Base-by-base conservation (phyloP, 2,797 vertebrate species). In the Cuniculus paca region DNA sequence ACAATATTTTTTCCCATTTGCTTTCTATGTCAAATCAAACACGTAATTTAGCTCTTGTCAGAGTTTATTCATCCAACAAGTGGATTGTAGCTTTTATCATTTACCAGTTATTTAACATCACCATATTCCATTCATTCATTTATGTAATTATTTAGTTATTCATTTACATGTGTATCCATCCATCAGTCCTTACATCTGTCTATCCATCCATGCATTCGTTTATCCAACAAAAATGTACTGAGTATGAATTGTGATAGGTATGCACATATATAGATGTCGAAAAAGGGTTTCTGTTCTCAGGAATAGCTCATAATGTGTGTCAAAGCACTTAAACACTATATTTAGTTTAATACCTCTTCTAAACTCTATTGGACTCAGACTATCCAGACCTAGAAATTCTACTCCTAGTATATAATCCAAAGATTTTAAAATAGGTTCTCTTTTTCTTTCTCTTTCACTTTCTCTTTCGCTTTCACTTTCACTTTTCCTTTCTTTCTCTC, bases 21-120 rank as follows among this genome's bases (percentile, higher is more conserved):
- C 96, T 85, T 93, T 82, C 31, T 90, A 20, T 90, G 28, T 75
- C 68, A 85, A 2, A 91, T 87, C 24, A 68, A 88, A 82, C 6
- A 39, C 68, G 58, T 88, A 78, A 88, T 56, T 94, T 86, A 50
- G 65, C 31, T 95, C 45, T 94, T 93, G 56, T 9, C 60, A 90
- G 12, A 70, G 82, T 97, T 95, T 61, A 88, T 82, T 91, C 24
- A 92, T 90, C 60, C 88, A 22, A 91, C 94, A 88, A 94, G 22
- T 84, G 2, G 8, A 34, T 84, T 13, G 1, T 60, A 60, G 31
- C 26, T 12, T 83, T 9, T 65, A 60, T 84, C 45, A 45, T 77
- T 86, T 96, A 8, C 68, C 48, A 61, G 1, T 79, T 45, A 94
- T 34, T 95, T 86, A 80, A 63, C 42, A 16, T 68, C 82, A 58